Percentiles rank a stretch among this genome's conserved stretches.
These are phyloP conservation scores for Epistrophe eligans DNA, from an alignment of 2,888 invertebrate species.

Conservation along the genomic window DNA sequence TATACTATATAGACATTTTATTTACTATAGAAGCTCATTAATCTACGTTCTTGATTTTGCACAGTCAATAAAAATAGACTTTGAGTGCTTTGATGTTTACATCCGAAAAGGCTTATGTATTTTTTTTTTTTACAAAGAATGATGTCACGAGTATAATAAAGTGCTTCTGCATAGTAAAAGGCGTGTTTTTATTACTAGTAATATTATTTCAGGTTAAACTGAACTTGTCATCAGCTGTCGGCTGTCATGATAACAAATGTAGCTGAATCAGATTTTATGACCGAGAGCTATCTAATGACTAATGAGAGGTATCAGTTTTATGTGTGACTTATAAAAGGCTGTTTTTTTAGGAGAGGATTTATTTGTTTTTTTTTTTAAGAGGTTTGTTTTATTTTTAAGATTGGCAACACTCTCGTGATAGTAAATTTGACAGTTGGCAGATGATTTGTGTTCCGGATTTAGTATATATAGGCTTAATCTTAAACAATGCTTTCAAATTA, in stretches of 20 bases:
- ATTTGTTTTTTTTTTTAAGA: no score
- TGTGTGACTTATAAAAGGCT: not conserved
- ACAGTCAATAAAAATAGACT: slow-evolving; percentile 16
- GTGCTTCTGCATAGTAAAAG: not conserved
- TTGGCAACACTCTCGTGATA: no score
- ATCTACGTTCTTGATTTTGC: slow-evolving; percentile 4
- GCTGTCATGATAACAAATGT: slow-evolving; percentile 5
- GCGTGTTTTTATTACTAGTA: not conserved
- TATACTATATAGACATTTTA: not conserved
- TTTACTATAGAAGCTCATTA: slow-evolving; percentile 14
- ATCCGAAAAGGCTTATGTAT: slow-evolving; percentile 5
- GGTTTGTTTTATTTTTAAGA: no score
- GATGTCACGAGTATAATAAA: slow-evolving; percentile 5
- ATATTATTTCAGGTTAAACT: not conserved
- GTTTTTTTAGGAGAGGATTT: no score
- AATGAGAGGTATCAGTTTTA: not conserved
- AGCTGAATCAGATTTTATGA: not conserved
- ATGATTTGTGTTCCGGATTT: no score
- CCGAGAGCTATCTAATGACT: not conserved
- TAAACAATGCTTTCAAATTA: no score
- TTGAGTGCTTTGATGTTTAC: slow-evolving; percentile 27
- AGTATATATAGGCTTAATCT: no score
- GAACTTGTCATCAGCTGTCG: slow-evolving; percentile 2
- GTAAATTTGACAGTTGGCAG: no score
- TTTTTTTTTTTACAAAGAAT: not conserved